These are phyloP conservation scores for Pandemis corylana DNA, from an alignment of 2,888 invertebrate species.

Conservation along the genomic window DNA sequence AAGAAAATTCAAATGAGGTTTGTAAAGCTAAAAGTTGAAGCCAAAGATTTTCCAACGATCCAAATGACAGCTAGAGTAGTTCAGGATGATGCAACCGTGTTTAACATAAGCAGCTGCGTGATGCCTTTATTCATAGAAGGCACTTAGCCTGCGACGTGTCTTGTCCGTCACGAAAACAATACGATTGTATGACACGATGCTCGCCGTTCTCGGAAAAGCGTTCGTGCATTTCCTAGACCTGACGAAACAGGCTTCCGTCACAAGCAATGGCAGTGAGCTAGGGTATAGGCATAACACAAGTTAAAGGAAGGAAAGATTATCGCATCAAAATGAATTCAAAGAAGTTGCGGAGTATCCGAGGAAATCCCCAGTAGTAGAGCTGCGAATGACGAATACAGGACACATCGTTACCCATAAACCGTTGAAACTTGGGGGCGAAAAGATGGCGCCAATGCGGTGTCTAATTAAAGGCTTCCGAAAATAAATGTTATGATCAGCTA, in stretches of 20 bases:
- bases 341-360: not conserved
- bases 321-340: not conserved
- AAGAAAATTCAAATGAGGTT: not conserved
- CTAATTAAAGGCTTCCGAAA: constrained; percentile 32
- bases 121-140: constrained; percentile 30
- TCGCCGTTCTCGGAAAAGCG: constrained; percentile 24
- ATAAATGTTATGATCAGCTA: constrained; percentile 27
- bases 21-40: not conserved
- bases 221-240: constrained; percentile 27
- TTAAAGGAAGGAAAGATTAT: not conserved
- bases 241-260: constrained; percentile 13
- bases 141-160: constrained; percentile 23
- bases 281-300: not conserved
- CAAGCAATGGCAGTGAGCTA: not conserved
- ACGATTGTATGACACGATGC: constrained; percentile 18
- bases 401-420: not conserved
- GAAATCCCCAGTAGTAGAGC: not conserved
- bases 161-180: constrained; percentile 29
- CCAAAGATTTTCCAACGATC: not conserved
- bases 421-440: not conserved
- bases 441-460: constrained; percentile 21
- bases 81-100: constrained; percentile 20
- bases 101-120: constrained; percentile 15
- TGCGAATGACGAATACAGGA: not conserved
- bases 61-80: not conserved